Conservation (phyloP, 23 tunicate species). For the Oikopleura dioica region DNA sequence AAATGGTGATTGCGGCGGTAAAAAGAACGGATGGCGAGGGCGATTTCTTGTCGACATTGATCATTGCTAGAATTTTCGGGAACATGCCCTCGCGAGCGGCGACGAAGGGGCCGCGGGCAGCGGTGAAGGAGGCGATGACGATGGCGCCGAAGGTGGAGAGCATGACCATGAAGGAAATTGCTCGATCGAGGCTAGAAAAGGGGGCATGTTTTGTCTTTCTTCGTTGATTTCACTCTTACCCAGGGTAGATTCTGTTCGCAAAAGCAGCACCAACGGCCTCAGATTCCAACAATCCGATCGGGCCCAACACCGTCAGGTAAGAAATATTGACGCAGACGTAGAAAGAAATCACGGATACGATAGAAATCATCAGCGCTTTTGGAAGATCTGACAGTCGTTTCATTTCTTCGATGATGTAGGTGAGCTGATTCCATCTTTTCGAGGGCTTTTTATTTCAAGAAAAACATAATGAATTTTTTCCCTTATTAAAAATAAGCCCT, state of each 20-base stretch:
- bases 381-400: background rate
- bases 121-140: background rate
- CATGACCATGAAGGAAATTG: background rate
- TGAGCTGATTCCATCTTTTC: slow-evolving; percentile 4
- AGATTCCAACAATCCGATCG: background rate
- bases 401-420: background rate
- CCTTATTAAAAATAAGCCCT: too few relatives aligned
- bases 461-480: too few relatives aligned
- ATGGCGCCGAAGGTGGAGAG: background rate
- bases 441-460: too few relatives aligned
- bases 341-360: background rate
- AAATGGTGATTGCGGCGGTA: background rate
- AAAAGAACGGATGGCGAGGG: background rate
- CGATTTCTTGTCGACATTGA: background rate
- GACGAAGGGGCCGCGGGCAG: background rate
- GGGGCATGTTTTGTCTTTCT: too few relatives aligned
- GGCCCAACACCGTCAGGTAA: background rate
- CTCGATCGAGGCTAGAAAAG: too few relatives aligned
- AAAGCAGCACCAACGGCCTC: background rate
- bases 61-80: background rate
- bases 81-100: background rate
- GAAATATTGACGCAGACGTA: background rate
- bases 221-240: too few relatives aligned
- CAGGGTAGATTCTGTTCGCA: background rate
- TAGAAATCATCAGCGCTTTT: background rate